These are phyloP conservation scores for Anadara kagoshimensis DNA, from an alignment of 1,140 invertebrate species.

Conservation along the genomic window DNA sequence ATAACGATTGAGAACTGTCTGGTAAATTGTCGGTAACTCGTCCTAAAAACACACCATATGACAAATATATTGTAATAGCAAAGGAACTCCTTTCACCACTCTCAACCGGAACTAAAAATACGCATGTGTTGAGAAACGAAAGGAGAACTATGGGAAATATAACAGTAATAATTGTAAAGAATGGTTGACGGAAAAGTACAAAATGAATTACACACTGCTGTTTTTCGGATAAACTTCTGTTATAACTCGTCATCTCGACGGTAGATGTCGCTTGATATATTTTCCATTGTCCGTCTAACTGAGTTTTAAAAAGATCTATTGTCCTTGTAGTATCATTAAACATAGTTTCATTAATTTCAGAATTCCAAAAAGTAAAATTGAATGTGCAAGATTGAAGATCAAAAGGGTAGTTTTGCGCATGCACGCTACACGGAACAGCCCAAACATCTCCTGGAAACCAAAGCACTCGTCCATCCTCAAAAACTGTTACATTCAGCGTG, in stretches of 20 bases:
- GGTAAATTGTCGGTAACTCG: slow-evolving; percentile 35
- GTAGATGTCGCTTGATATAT: background rate
- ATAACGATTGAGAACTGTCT: slow-evolving; percentile 36
- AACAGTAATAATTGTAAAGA: slow-evolving; percentile 29
- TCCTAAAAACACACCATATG: slow-evolving; percentile 41
- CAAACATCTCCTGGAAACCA: background rate
- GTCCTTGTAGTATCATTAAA: background rate
- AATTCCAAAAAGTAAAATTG: background rate
- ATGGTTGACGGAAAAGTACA: slow-evolving; percentile 1
- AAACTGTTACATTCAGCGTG: background rate
- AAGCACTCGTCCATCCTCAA: background rate
- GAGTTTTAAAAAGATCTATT: background rate
- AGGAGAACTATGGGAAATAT: slow-evolving; percentile 40
- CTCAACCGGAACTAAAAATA: slow-evolving; percentile 32
- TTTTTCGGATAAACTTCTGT: background rate
- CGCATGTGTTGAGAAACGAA: slow-evolving; percentile 33
- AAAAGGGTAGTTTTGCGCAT: background rate
- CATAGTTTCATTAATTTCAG: too few relatives aligned
- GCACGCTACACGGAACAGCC: background rate
- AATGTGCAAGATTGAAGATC: background rate
- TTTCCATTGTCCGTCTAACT: background rate
- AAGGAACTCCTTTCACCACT: slow-evolving; percentile 42
- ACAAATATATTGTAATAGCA: slow-evolving; percentile 42
- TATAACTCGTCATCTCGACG: background rate
- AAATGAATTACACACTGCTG: background rate